Percentiles rank a stretch among this genome's conserved stretches.
These are phyloP conservation scores for Polydrusus cervinus DNA, from an alignment of 2,888 invertebrate species.

Conservation along the genomic window DNA sequence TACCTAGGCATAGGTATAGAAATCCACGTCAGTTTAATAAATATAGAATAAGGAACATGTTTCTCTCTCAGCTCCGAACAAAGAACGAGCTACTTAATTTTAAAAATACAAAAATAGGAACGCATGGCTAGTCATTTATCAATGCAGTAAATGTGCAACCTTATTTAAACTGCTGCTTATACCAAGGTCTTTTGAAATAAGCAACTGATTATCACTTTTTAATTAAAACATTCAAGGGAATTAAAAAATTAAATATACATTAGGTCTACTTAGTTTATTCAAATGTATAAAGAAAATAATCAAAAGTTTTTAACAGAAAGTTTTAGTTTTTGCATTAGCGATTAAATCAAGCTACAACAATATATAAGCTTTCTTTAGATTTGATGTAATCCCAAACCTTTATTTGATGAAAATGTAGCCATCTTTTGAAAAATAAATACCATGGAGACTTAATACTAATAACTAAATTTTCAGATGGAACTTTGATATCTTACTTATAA, in stretches of 20 bases:
- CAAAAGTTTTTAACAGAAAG: background rate
- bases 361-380: no score
- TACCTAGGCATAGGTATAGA: background rate
- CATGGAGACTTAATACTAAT: no score
- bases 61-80: background rate
- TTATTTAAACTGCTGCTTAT: background rate
- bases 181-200: constrained; percentile 20
- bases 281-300: no score
- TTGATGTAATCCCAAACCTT: no score
- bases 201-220: constrained; percentile 15
- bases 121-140: constrained; percentile 3
- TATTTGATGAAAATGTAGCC: no score
- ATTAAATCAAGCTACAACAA: no score
- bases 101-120: constrained; percentile 12
- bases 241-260: constrained; percentile 1
- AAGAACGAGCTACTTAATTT: background rate
- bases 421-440: no score
- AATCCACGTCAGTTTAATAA: background rate
- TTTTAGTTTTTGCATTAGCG: no score
- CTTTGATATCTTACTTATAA: no score
- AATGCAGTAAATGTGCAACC: constrained; percentile 1
- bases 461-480: no score
- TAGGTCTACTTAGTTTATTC: background rate
- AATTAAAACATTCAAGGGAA: constrained; percentile 7
- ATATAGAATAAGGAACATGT: background rate